phyloP scores from a whole-genome alignment of 2,888 invertebrate genomes.

The Sinhomidia bicolor region DNA sequence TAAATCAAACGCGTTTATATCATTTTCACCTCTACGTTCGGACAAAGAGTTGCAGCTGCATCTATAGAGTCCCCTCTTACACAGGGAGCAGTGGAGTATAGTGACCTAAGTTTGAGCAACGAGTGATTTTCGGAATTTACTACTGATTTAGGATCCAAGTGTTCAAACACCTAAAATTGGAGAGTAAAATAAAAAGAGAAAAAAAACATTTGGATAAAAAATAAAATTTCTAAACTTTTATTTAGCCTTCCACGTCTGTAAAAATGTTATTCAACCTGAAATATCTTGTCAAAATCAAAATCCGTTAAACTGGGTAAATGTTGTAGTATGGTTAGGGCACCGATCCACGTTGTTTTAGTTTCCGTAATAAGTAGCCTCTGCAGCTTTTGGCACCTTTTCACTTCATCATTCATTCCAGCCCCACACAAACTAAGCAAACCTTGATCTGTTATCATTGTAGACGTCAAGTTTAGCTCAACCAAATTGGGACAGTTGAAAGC shows the following conservation, averaged over 20 bases:
- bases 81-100: slow-evolving; percentile 80
- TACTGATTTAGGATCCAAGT: slow-evolving; percentile 75
- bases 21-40: slow-evolving; percentile 76
- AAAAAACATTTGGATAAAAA: too few species aligned
- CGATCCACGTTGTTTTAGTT: slow-evolving; percentile 80
- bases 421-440: slow-evolving; percentile 81
- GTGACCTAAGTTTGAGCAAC: slow-evolving; percentile 78
- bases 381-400: slow-evolving; percentile 80
- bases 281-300: slow-evolving; percentile 81
- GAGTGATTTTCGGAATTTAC: slow-evolving; percentile 43
- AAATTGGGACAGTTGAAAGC: slow-evolving; percentile 80
- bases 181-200: neutral
- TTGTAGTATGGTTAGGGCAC: slow-evolving; percentile 80
- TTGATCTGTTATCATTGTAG: slow-evolving; percentile 81
- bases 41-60: slow-evolving; percentile 80
- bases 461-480: slow-evolving; percentile 81
- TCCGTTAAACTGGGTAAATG: slow-evolving; percentile 81
- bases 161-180: slow-evolving; percentile 77
- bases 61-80: slow-evolving; percentile 80
- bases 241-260: neutral
- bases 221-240: neutral
- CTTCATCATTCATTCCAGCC: slow-evolving; percentile 75
- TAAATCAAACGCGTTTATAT: too few species aligned
- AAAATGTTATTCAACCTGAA: slow-evolving; percentile 80
- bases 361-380: slow-evolving; percentile 80